Base-by-base conservation (phyloP, 2,888 invertebrate genomes). In the Cheilosia vulpina region DNA sequence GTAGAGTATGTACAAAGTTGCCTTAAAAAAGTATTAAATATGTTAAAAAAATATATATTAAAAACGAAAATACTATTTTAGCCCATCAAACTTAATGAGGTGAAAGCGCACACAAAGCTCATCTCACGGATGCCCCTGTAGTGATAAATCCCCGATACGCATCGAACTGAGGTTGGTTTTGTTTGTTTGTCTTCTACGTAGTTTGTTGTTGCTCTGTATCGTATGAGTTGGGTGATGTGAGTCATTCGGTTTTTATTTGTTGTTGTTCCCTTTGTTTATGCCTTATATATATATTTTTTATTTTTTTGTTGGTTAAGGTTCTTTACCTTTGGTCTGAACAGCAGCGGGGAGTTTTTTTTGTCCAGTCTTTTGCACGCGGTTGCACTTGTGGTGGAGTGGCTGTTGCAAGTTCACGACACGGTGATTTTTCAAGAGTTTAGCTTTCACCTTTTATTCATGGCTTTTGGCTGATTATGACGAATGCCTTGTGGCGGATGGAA, bases 71-170 rank as follows among this genome's bases (percentile, higher is more conserved):
- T 31, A 21, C 6, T 27, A 58, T 27, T 58, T 71, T 65, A 65
- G 66, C 69, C 84, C 71, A 84, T 76, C 75, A 53, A 84, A 53
- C 75, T 79, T 62, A 69, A 75, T 66, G 79, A 84, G 84, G 84
- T 84, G 84, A 84, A 84, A 84, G 84, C 84, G 84, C 79, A 50
- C 55, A 53, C 11, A 45, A 58, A 45, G 38, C 34, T 58, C 31
- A 73, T 45, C 34, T 55, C 31, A 13, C 11, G 53, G 38, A 38
- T 31, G 53, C 63, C 13, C 7, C 21, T 43, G 31, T 55, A 60
- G 43, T 76, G 66, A 71, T 84, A 71, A 84, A 76, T 65, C 75
- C 53, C 55, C 69, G 65, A 68, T 75, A 65, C 78, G 53, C 63
- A 78, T 38, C 38, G 31, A 71, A 58, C 63, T 45, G 43, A 57